Percentiles rank a stretch among this genome's conserved stretches.
phyloP scores from a whole-genome alignment of 2,888 invertebrate species.

The Lasioglossum calceatum region DNA sequence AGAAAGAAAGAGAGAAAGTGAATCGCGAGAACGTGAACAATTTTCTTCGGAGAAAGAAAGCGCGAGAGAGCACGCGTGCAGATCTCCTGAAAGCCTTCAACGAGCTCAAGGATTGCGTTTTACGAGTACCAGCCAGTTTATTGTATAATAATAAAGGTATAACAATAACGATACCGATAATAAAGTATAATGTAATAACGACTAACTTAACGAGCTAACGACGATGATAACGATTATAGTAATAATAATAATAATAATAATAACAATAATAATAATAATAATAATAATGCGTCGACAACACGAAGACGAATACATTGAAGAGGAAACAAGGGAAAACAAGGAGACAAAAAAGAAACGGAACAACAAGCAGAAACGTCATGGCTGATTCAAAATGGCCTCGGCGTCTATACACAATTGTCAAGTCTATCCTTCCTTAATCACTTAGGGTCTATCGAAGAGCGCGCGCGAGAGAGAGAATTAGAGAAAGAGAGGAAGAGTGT shows the following conservation, averaged over 20 bases:
- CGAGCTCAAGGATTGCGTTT: slow-evolving; percentile 80
- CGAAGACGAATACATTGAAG: slow-evolving; percentile 25
- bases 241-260: slow-evolving; percentile 53
- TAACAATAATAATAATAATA: slow-evolving; percentile 41
- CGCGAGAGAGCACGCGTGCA: slow-evolving; percentile 52
- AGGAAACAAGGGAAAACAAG: neutral
- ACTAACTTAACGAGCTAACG: slow-evolving; percentile 33
- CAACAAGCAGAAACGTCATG: neutral
- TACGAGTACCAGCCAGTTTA: slow-evolving; percentile 74
- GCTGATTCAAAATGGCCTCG: neutral
- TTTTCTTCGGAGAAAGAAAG: slow-evolving; percentile 59
- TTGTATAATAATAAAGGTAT: slow-evolving; percentile 67
- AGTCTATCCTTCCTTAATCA: slow-evolving; percentile 60
- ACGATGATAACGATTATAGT: slow-evolving; percentile 49
- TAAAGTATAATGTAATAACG: slow-evolving; percentile 9
- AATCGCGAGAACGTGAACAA: neutral
- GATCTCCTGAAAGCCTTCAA: slow-evolving; percentile 78
- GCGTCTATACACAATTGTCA: slow-evolving; percentile 26
- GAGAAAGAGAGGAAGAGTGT: too few relatives aligned
- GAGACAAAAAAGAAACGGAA: neutral
- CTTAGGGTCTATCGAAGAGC: slow-evolving; percentile 40
- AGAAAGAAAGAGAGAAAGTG: neutral
- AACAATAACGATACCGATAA: slow-evolving; percentile 43
- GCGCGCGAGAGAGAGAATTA: neutral
- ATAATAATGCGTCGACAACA: slow-evolving; percentile 47